Conservation (phyloP, 2,888 invertebrate genomes). For the Apamea crenata region DNA sequence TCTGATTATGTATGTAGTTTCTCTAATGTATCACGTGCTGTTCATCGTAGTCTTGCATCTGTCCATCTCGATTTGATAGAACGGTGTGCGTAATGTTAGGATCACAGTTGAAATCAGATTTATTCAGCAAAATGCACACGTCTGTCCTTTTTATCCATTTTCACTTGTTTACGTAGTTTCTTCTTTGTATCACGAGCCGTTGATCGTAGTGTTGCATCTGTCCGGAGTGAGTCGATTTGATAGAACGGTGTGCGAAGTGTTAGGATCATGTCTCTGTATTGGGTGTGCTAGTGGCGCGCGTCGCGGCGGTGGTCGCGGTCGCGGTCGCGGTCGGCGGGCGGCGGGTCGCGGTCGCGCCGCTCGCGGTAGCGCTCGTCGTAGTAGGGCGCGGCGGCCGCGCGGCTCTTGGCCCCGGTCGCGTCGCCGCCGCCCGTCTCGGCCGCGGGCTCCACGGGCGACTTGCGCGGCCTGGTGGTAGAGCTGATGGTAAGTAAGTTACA, state of each 20-base stretch:
- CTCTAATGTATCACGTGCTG: neutral
- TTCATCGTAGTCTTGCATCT: neutral
- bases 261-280: neutral
- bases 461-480: constrained; percentile 86
- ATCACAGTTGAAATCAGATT: constrained; percentile 1
- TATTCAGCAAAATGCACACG: constrained; percentile 22
- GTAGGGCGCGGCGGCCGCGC: constrained; percentile 91
- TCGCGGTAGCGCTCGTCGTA: constrained; percentile 96
- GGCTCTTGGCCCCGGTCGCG: constrained; percentile 88
- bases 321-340: constrained; percentile 90
- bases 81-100: neutral
- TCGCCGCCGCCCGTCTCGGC: constrained; percentile 87
- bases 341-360: constrained; percentile 91
- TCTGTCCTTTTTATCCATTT: constrained; percentile 7
- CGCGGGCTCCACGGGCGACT: constrained; percentile 90
- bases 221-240: neutral
- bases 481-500: constrained; percentile 24
- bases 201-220: neutral
- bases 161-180: neutral
- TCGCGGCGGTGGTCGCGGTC: constrained; percentile 86
- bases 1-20: neutral
- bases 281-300: constrained; percentile 56
- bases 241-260: neutral
- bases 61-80: no score
- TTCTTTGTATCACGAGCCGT: neutral